Conservation (phyloP, 37 sponge, comb jelly and placozoan species). For the Petrosia ficiformis region DNA sequence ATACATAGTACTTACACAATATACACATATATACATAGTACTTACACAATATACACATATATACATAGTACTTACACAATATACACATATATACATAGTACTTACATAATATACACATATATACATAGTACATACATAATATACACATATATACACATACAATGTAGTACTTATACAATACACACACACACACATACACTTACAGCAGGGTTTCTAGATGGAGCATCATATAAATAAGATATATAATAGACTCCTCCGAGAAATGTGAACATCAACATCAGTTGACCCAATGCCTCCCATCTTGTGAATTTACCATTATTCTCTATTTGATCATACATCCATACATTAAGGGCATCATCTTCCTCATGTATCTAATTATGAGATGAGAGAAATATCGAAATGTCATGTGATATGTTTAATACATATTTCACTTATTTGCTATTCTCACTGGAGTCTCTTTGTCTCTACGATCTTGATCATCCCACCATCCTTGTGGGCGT, state of each 20-base stretch:
- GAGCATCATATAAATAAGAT: constrained; percentile 76
- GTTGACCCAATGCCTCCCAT: constrained; percentile 75
- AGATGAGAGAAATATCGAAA: constrained; percentile 45
- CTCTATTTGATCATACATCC: constrained; percentile 79
- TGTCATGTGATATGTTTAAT: neutral
- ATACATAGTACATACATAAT: no score
- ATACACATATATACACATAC: no score
- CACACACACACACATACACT: constrained; percentile 10
- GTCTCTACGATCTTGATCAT: constrained; percentile 84
- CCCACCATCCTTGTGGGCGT: constrained; percentile 83
- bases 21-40: no score
- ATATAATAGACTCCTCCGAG: constrained; percentile 65
- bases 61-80: no score
- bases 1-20: no score
- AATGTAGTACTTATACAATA: no score
- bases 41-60: no score
- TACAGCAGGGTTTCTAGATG: constrained; percentile 81
- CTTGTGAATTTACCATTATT: constrained; percentile 59
- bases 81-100: no score
- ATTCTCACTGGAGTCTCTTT: constrained; percentile 80
- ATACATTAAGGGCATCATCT: constrained; percentile 88
- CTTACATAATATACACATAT: no score
- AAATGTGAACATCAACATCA: constrained; percentile 45
- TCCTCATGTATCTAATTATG: constrained; percentile 93
- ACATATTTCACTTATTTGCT: no score